These are phyloP conservation scores for Bungarus multicinctus DNA, from an alignment of 2,113 vertebrate species.

Conservation along the genomic window DNA sequence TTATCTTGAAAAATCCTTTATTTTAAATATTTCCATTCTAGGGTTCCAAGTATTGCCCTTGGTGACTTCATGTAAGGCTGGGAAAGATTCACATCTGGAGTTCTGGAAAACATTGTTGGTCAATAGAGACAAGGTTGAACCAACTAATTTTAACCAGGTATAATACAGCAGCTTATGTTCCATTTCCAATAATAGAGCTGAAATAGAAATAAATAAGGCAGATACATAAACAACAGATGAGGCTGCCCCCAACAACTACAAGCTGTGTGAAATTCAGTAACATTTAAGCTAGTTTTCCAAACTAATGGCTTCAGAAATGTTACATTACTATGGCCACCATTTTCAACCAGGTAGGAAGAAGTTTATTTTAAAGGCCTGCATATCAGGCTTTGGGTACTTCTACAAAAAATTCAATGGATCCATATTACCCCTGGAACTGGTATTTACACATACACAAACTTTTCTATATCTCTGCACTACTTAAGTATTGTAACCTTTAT, in stretches of 20 bases:
- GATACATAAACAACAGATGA: neutral
- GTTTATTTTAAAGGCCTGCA: neutral
- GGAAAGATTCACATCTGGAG: neutral
- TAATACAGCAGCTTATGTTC: neutral
- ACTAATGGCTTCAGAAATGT: neutral
- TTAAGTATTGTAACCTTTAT: neutral
- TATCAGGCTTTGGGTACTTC: neutral
- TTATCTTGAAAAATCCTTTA: neutral
- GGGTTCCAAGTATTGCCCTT: neutral
- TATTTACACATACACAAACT: neutral
- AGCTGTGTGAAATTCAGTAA: neutral
- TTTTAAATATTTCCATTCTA: neutral
- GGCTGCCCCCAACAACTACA: neutral
- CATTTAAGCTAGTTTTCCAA: neutral
- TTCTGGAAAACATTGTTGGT: neutral
- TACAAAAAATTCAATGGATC: neutral
- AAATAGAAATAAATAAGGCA: neutral
- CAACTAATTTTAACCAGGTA: neutral
- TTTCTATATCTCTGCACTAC: neutral
- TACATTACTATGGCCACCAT: neutral
- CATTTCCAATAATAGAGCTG: neutral
- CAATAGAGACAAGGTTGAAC: neutral
- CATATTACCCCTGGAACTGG: neutral
- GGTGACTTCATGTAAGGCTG: neutral
- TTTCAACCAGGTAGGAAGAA: neutral